Base-by-base conservation (phyloP, 1,140 invertebrate species). In the Meteorus sp. region DNA sequence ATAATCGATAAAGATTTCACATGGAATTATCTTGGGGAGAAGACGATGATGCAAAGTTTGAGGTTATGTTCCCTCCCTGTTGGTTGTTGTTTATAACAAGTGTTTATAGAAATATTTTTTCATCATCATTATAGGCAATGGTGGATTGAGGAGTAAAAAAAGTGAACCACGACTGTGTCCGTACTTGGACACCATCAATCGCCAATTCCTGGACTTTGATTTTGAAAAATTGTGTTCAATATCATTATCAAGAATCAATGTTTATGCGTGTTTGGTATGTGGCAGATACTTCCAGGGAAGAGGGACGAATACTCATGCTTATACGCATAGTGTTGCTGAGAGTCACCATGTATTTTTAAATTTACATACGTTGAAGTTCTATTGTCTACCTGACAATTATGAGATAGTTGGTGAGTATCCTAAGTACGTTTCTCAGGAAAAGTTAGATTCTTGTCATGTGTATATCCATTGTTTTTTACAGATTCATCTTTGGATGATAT, bases 191-290 rank as follows among this genome's bases (percentile, higher is more conserved):
- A 97, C 95, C 13, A 98, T 98, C 41, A 97, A 98, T 78, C 85
- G 95, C 47, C 94, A 96, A 74, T 88, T 98, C 63, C 81, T 99
- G 47, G 98, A 99, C 82, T 99, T 99, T 85, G 98, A 99, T 83
- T 99, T 99, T 85, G 98, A 99, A 77, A 99, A 99, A 78, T 80
- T 99, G 2, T 99, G 98, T 76, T 99, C 96, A 1, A 90, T 99
- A 17, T 98, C 97, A 2, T 77, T 99, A 37, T 98, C 96, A 0
- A 89, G 98, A 72, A 97, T 99, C 52, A 99, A 99, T 85, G 97
- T 99, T 19, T 99, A 99, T 80, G 97, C 97, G n/a, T 99, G 98
- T 77, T 83, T 99, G 27, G 95, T 99, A 1, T 99, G 98, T 81
- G 98, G 98, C 17, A 99, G 99, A 82, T 99, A 99, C 77, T 99